phyloP scores from a whole-genome alignment of 2,888 invertebrate species.

The Gasteruption jaculator region DNA sequence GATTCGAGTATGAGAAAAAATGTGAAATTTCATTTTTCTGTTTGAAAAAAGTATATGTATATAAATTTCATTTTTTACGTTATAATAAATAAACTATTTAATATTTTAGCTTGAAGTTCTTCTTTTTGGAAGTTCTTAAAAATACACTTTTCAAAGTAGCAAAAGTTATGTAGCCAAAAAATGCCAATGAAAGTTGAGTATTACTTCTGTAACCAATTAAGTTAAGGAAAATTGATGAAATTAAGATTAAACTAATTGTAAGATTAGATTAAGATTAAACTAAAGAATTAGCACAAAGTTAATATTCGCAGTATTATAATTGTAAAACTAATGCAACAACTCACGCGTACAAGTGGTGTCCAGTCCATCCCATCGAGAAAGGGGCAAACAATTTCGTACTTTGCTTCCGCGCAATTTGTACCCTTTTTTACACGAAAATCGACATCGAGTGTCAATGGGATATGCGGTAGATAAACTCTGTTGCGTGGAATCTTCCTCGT shows the following conservation, averaged over 20 bases:
- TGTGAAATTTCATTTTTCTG: too few relatives aligned
- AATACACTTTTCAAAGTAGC: too few relatives aligned
- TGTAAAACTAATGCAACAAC: slow-evolving; percentile 11
- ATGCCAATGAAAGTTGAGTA: too few relatives aligned
- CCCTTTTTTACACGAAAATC: slow-evolving; percentile 62
- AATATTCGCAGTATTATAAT: neutral
- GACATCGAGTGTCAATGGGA: slow-evolving; percentile 64
- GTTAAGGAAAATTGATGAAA: slow-evolving; percentile 10
- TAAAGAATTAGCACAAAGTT: neutral
- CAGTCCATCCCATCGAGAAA: slow-evolving; percentile 67
- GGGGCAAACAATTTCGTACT: slow-evolving; percentile 62
- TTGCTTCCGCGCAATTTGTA: slow-evolving; percentile 62
- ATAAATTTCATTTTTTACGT: too few relatives aligned
- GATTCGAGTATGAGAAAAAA: too few relatives aligned
- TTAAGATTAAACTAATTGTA: neutral
- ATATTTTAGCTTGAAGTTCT: too few relatives aligned
- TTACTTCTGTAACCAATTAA: too few relatives aligned
- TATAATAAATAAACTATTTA: too few relatives aligned
- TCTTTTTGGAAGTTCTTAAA: too few relatives aligned
- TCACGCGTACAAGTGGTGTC: slow-evolving; percentile 64
- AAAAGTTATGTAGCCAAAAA: too few relatives aligned
- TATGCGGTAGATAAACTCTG: slow-evolving; percentile 40
- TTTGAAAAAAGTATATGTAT: too few relatives aligned
- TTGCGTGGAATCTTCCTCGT: slow-evolving; percentile 50
- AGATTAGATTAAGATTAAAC: slow-evolving; percentile 1